Conservation (phyloP, 2,113 vertebrate species). For the Arvicanthis niloticus region DNA sequence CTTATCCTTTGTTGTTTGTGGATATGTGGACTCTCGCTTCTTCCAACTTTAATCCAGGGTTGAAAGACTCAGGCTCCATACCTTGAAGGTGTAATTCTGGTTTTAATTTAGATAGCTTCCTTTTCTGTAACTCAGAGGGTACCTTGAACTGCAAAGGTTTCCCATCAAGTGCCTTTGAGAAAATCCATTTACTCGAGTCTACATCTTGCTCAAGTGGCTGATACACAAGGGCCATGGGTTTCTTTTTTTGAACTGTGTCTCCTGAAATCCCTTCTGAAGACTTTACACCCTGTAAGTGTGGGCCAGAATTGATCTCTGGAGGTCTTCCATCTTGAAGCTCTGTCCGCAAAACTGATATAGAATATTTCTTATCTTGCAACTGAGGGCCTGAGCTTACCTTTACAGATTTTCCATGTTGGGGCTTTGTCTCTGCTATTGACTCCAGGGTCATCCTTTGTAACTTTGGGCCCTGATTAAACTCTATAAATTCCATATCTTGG, state of each 20-base stretch:
- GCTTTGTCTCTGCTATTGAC: no score
- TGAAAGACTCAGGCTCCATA: slow-evolving; percentile 46
- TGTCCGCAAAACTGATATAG: not conserved
- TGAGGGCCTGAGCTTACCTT: not conserved
- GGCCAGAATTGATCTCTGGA: not conserved
- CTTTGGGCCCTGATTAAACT: no score
- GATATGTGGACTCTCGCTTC: not conserved
- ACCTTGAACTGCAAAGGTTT: slow-evolving; percentile 27
- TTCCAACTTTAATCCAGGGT: slow-evolving; percentile 26
- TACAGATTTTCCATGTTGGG: not conserved
- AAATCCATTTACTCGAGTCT: slow-evolving; percentile 35
- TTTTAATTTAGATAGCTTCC: slow-evolving; percentile 4
- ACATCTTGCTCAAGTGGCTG: slow-evolving; percentile 7
- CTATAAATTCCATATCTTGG: no score
- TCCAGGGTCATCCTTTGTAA: no score
- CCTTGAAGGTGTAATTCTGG: not conserved
- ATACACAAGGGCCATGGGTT: not conserved
- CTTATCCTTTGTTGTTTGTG: slow-evolving; percentile 11
- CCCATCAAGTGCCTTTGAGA: slow-evolving; percentile 2
- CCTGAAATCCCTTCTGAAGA: not conserved
- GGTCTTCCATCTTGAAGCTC: slow-evolving; percentile 51
- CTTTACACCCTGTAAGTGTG: not conserved
- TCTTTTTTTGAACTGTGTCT: slow-evolving; percentile 26
- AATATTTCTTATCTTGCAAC: slow-evolving; percentile 44
- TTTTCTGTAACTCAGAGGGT: not conserved